phyloP scores from a whole-genome alignment of 2,888 invertebrate genomes.

The Hypomecis punctinalis region DNA sequence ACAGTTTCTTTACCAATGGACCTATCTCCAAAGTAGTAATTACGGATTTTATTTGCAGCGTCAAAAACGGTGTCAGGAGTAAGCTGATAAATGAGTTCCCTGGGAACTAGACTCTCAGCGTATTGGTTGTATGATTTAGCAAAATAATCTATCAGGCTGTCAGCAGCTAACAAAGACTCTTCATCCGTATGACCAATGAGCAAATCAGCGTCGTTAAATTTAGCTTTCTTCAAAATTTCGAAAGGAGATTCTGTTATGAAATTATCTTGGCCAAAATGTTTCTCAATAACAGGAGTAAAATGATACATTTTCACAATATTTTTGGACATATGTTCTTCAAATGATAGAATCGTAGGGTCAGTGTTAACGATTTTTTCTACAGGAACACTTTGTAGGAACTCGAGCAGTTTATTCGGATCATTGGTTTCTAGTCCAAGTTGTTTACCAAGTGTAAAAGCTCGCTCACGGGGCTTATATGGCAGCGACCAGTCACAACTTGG shows the following conservation, averaged over 20 bases:
- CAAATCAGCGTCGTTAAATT: slow-evolving; percentile 80
- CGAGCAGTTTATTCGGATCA: slow-evolving; percentile 52
- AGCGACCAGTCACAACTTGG: slow-evolving; percentile 54
- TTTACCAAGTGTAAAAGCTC: slow-evolving; percentile 57
- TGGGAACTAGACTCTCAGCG: slow-evolving; percentile 49
- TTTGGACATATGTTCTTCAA: slow-evolving; percentile 32
- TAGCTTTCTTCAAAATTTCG: slow-evolving; percentile 58
- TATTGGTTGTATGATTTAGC: slow-evolving; percentile 41
- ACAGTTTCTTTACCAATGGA: slow-evolving; percentile 40
- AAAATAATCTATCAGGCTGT: slow-evolving; percentile 25
- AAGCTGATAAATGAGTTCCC: slow-evolving; percentile 44
- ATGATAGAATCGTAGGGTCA: slow-evolving; percentile 39
- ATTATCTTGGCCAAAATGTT: slow-evolving; percentile 46
- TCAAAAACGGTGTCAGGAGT: slow-evolving; percentile 43
- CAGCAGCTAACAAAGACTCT: slow-evolving; percentile 76
- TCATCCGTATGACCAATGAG: slow-evolving; percentile 87
- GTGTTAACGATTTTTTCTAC: slow-evolving; percentile 45
- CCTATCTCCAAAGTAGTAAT: slow-evolving; percentile 48
- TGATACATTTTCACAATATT: slow-evolving; percentile 37
- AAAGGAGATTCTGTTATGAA: slow-evolving; percentile 47
- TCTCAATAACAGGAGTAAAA: slow-evolving; percentile 52
- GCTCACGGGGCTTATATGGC: slow-evolving; percentile 48
- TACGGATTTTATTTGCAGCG: slow-evolving; percentile 42
- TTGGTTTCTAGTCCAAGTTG: slow-evolving; percentile 54
- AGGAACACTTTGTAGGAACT: slow-evolving; percentile 56